These are phyloP conservation scores for Calameuta idolon DNA, from an alignment of 2,888 invertebrate genomes.

Conservation along the genomic window DNA sequence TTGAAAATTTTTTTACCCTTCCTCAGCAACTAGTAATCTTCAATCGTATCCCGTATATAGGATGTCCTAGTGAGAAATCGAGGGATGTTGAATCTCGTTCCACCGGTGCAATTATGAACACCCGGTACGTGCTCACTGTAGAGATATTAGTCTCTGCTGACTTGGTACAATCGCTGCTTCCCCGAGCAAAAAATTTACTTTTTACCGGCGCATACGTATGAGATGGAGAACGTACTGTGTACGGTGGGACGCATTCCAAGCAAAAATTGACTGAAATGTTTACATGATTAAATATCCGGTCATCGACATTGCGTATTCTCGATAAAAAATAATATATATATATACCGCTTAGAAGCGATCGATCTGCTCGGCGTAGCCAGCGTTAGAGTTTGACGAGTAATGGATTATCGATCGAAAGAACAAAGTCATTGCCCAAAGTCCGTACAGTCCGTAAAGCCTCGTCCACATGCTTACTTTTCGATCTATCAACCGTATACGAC, in stretches of 20 bases:
- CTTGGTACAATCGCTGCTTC: constrained; percentile 4
- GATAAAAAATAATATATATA: background rate
- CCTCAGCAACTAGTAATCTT: background rate
- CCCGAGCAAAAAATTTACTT: background rate
- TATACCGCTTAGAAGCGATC: background rate
- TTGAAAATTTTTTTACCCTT: background rate
- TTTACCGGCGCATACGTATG: background rate
- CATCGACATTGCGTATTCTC: background rate
- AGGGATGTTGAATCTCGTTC: background rate
- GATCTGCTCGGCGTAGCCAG: background rate
- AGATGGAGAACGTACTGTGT: background rate
- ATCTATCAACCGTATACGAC: background rate
- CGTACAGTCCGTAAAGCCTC: background rate
- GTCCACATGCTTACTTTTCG: background rate
- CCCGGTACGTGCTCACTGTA: constrained; percentile 4
- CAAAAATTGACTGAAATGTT: constrained; percentile 7
- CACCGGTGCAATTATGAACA: background rate
- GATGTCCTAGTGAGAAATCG: background rate
- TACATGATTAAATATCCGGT: constrained; percentile 5
- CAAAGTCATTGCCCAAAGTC: background rate
- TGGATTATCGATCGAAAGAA: background rate
- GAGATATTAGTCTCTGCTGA: constrained; percentile 4
- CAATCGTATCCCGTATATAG: background rate
- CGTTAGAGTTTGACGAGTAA: background rate
- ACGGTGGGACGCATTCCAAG: background rate